Conservation (phyloP, 2,113 vertebrate species). For the Sinocyclocheilus rhinocerous region DNA sequence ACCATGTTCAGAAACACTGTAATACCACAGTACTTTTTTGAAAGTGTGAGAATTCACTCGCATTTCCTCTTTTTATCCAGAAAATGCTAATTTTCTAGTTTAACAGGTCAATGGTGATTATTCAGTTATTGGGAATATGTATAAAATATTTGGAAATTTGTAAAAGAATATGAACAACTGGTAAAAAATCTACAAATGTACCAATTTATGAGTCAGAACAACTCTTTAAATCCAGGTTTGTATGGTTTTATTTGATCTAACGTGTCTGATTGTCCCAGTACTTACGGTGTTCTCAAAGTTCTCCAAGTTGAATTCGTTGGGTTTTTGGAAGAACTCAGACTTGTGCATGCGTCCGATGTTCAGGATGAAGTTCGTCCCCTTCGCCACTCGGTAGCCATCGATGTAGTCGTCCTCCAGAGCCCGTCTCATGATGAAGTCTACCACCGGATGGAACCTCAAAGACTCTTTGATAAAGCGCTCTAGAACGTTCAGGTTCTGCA, state of each 20-base stretch:
- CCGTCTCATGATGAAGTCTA: conserved; percentile 90
- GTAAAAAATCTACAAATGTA: neutral
- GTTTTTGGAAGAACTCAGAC: conserved; percentile 89
- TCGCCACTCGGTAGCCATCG: conserved; percentile 84
- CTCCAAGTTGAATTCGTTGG: conserved; percentile 86
- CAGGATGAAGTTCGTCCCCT: conserved; percentile 93
- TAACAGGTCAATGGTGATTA: neutral
- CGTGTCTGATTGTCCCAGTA: neutral
- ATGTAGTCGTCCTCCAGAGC: conserved; percentile 88
- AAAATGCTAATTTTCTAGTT: neutral
- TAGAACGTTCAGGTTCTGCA: conserved; percentile 80
- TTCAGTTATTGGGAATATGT: neutral
- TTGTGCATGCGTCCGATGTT: conserved; percentile 93
- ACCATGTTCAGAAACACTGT: neutral
- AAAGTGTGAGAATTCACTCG: no score
- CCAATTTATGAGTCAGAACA: conserved; percentile 5
- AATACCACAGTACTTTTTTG: neutral
- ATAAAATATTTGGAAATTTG: neutral
- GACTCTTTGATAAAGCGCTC: conserved; percentile 92
- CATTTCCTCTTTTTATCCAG: neutral
- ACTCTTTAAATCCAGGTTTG: neutral
- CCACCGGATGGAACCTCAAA: conserved; percentile 90
- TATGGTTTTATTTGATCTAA: neutral
- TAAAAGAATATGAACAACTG: neutral
- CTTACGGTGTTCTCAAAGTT: conserved; percentile 91